Base-by-base conservation (phyloP, 1,140 invertebrate species). In the Nylanderia fulva region DNA sequence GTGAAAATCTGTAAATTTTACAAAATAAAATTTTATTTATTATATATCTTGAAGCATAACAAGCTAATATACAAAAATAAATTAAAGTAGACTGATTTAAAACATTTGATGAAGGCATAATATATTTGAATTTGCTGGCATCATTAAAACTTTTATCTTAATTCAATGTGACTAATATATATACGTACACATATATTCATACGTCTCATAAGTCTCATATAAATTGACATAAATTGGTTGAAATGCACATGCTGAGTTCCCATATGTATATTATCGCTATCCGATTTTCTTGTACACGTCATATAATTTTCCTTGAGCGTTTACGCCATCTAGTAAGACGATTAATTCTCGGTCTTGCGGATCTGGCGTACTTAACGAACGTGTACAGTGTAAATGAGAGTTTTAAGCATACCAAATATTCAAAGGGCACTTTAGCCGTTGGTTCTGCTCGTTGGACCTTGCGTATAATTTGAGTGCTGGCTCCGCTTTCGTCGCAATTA, bases 401-500 rank as follows among this genome's bases (percentile, higher is more conserved):
- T 88, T 80, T 71, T 29, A 64, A 68, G 15, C n/a, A 39, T 48
- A 72, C 76, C 71, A 29, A 76, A 84, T 75, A 68, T 82, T 48
- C 54, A 61, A 36, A 29, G 39, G 27, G 42, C 18, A 69, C 42
- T 56, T 60, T 8, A 36, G 72, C 56, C 18, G 54, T 69, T 54
- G 68, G 63, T 71, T 27, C 72, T 87, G 82, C 29, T 74, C 74
- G 69, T 88, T 83, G 77, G 52, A 75, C 58, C 79, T 48, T 36
- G 15, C 63, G 58, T 63, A 68, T 86, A 88, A 89, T 85, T 69
- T 80, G 63, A 61, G 56, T 66, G 39, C 84, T 29, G 36, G n/a
- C 58, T 21, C 24, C n/a, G 58, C 56, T 60, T 71, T 48, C 56
- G 84, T 61, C 64, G 80, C 83, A 89, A 90, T 90, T 89, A 90